Evolutionary conservation across 2,888 invertebrate genomes (phyloP).

Genomic region (Macrosiphum euphorbiae): DNA sequence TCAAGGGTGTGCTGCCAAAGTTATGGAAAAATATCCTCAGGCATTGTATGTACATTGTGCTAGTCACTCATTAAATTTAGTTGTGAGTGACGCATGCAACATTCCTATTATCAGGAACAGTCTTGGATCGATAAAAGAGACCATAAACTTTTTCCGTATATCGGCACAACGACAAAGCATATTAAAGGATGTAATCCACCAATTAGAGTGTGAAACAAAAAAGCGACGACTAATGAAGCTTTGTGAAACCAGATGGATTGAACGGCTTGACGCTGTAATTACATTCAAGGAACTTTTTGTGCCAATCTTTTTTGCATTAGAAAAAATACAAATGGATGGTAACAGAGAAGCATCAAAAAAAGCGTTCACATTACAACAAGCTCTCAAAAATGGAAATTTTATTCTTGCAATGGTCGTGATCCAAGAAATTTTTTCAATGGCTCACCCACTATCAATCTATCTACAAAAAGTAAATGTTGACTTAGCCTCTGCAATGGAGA

Average conservation of each 20-base stretch:
- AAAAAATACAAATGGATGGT: conserved; percentile 43
- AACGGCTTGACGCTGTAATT: conserved; percentile 62
- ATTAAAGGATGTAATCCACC: neutral
- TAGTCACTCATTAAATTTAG: conserved; percentile 68
- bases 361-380: conserved; percentile 57
- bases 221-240: conserved; percentile 57
- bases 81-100: conserved; percentile 67
- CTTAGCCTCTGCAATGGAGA: too few species aligned
- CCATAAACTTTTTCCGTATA: conserved; percentile 68
- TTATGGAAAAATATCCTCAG: neutral
- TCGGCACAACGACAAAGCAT: conserved; percentile 23
- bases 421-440: too few species aligned
- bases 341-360: conserved; percentile 51
- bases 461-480: too few species aligned
- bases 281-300: conserved; percentile 56
- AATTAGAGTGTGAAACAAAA: conserved; percentile 48
- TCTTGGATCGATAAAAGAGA: conserved; percentile 66
- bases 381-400: conserved; percentile 57
- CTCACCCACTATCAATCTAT: too few species aligned
- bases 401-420: conserved; percentile 56
- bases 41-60: too few species aligned
- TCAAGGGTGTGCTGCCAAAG: too few species aligned
- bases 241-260: conserved; percentile 64
- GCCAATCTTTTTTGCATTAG: conserved; percentile 34
- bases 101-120: conserved; percentile 67